These are phyloP conservation scores for Melanaphis sacchari DNA, from an alignment of 1,140 invertebrate genomes.

Conservation along the genomic window DNA sequence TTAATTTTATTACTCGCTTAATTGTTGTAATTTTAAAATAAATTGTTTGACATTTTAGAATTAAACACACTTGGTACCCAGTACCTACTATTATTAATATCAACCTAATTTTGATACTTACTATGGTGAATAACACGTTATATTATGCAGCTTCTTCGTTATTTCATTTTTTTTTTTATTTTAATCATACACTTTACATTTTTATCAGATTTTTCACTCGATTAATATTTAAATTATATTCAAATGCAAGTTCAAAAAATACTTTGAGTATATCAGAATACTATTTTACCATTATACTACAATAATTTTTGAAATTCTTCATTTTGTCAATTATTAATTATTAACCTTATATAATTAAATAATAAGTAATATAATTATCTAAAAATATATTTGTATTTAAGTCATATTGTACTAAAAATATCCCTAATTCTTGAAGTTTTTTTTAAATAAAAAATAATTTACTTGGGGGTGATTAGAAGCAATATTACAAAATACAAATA, in stretches of 20 bases:
- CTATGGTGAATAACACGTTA: neutral
- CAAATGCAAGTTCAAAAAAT: neutral
- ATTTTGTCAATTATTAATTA: too few relatives aligned
- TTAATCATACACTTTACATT: neutral
- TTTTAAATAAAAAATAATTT: neutral
- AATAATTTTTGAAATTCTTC: too few relatives aligned
- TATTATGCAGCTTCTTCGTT: neutral
- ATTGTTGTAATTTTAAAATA: constrained; percentile 19
- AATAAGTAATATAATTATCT: neutral
- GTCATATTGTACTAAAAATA: neutral
- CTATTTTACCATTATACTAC: neutral
- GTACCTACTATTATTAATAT: neutral
- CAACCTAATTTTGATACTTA: neutral
- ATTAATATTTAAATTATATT: neutral
- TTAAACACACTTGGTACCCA: neutral
- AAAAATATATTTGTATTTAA: neutral
- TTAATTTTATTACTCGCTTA: neutral
- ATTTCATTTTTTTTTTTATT: neutral
- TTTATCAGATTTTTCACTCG: neutral
- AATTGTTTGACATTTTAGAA: neutral
- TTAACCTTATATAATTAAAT: too few relatives aligned
- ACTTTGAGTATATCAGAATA: neutral
- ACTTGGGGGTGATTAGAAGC: neutral
- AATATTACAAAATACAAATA: neutral
- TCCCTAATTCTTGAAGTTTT: neutral